phyloP scores from a whole-genome alignment of 2,888 invertebrate genomes.

The Bimastos eiseni region DNA sequence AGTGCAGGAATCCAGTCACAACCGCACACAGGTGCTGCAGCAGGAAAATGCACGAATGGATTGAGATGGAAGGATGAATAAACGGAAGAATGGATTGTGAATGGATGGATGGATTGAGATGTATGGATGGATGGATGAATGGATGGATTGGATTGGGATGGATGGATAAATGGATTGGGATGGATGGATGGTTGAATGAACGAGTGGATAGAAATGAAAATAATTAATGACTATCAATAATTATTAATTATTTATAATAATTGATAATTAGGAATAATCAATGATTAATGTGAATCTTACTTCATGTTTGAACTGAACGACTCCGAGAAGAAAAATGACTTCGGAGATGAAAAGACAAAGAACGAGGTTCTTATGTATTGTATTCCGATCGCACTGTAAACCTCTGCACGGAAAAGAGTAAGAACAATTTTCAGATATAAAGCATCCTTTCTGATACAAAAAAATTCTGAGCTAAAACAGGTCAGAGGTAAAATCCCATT shows the following conservation, averaged over 20 bases:
- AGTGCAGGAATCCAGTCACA: constrained; percentile 78
- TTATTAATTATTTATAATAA: too few relatives aligned
- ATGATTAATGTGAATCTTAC: too few relatives aligned
- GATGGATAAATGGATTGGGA: too few relatives aligned
- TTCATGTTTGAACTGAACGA: constrained; percentile 57
- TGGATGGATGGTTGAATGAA: not conserved
- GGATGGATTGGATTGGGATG: not conserved
- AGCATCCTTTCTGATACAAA: not conserved
- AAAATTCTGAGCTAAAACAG: too few relatives aligned
- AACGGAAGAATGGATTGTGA: too few relatives aligned
- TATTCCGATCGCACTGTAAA: constrained; percentile 74
- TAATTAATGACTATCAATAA: not conserved
- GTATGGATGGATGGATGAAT: not conserved
- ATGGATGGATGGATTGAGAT: not conserved
- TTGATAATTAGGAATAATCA: too few relatives aligned
- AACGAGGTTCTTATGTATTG: constrained; percentile 95
- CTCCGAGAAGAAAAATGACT: constrained; percentile 85
- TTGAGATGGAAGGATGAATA: not conserved
- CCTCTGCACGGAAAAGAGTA: constrained; percentile 53
- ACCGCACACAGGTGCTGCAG: constrained; percentile 73
- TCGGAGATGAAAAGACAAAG: constrained; percentile 87
- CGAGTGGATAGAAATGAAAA: not conserved
- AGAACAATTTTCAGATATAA: too few relatives aligned
- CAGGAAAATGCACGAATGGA: too few relatives aligned
- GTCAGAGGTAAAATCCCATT: too few relatives aligned